Percentiles rank a stretch among this genome's conserved stretches.
These are phyloP conservation scores for Sparidentex hasta DNA, from an alignment of 2,797 vertebrate genomes.

Conservation along the genomic window DNA sequence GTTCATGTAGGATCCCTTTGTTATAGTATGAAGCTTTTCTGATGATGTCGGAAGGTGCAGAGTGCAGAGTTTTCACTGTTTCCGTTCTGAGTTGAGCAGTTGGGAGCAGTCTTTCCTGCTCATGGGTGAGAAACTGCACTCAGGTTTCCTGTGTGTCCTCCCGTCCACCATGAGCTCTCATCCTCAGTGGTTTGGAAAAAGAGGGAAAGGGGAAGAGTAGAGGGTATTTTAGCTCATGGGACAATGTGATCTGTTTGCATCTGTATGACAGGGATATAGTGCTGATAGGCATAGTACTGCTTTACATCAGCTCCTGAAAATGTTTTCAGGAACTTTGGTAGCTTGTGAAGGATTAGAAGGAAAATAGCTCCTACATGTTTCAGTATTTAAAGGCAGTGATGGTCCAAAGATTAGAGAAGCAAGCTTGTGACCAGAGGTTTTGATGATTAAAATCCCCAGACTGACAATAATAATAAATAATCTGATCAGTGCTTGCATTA, in stretches of 20 bases:
- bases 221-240: slow-evolving; percentile 11
- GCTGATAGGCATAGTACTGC: slow-evolving; percentile 4
- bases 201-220: slow-evolving; percentile 30
- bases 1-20: neutral
- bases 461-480: too few species aligned
- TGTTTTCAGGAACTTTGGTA: neutral
- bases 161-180: slow-evolving; percentile 60
- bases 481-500: too few species aligned
- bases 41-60: too few species aligned
- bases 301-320: neutral
- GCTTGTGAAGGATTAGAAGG: too few species aligned
- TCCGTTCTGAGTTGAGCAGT: slow-evolving; percentile 18
- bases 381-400: too few species aligned
- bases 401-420: too few species aligned
- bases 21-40: neutral
- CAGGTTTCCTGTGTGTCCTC: slow-evolving; percentile 62
- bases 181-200: slow-evolving; percentile 51
- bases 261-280: slow-evolving; percentile 7
- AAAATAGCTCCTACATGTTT: too few species aligned
- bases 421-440: too few species aligned
- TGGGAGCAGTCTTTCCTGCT: slow-evolving; percentile 45
- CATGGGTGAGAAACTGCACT: slow-evolving; percentile 55
- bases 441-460: too few species aligned
- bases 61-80: slow-evolving; percentile 39
- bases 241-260: neutral